These are phyloP conservation scores for Myzus persicae DNA, from an alignment of 1,140 invertebrate genomes.

Conservation along the genomic window DNA sequence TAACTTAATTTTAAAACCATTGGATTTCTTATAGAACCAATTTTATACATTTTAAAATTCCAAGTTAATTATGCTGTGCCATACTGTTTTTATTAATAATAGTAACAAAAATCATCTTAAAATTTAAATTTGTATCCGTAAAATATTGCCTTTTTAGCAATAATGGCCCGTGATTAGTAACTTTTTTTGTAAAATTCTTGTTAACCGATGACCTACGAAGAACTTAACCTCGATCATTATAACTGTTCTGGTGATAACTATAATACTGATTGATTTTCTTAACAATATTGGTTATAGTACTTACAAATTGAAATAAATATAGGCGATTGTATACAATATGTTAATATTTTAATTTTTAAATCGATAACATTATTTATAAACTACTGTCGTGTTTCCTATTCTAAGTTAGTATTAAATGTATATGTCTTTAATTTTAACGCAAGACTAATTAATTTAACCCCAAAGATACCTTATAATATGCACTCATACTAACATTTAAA, in stretches of 20 bases:
- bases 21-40: too few relatives aligned
- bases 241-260: background rate
- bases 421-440: background rate
- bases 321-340: too few relatives aligned
- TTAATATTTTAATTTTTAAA: too few relatives aligned
- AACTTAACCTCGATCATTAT: background rate
- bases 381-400: too few relatives aligned
- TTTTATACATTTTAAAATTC: too few relatives aligned
- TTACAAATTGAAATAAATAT: background rate
- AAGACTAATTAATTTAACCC: background rate
- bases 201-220: background rate
- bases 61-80: too few relatives aligned
- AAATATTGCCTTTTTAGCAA: background rate
- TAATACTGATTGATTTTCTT: background rate
- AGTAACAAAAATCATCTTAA: background rate
- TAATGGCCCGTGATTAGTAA: background rate
- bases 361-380: too few relatives aligned
- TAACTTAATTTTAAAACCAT: too few relatives aligned
- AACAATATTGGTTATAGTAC: background rate
- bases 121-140: background rate
- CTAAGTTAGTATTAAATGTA: too few relatives aligned
- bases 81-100: background rate
- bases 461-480: too few relatives aligned
- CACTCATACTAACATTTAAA: too few relatives aligned
- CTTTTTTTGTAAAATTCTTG: background rate